Percentiles rank a stretch among this genome's conserved stretches.
These are phyloP conservation scores for Opisthocomus hoazin DNA, from an alignment of 2,113 vertebrate genomes.

Conservation along the genomic window DNA sequence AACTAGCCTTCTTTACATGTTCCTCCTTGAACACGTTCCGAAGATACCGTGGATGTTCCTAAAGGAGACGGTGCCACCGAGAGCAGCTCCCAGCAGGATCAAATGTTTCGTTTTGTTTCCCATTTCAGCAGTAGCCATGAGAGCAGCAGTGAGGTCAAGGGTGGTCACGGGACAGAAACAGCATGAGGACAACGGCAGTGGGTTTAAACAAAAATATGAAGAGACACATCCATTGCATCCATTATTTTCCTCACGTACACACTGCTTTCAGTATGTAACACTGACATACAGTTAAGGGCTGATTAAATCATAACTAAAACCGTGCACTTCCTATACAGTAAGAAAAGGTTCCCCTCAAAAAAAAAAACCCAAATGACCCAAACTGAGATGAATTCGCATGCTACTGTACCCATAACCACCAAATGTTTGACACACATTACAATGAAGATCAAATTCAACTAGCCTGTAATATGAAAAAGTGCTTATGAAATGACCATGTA, in stretches of 20 bases:
- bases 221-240: not conserved
- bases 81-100: not conserved
- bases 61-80: not conserved
- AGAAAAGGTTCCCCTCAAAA: not conserved
- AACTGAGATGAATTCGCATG: not conserved
- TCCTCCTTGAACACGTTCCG: not conserved
- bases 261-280: not conserved
- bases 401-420: not conserved
- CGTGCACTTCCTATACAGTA: not conserved
- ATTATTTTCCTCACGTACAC: not conserved
- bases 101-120: not conserved
- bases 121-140: not conserved
- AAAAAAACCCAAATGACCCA: not conserved
- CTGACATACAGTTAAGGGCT: not conserved
- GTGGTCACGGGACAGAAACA: not conserved
- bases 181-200: fast-evolving
- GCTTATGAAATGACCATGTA: not conserved
- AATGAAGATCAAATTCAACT: not conserved
- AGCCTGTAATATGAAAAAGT: not conserved
- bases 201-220: not conserved
- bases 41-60: not conserved
- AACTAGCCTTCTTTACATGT: not conserved
- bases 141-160: not conserved
- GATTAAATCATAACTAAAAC: not conserved
- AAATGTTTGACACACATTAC: not conserved